Base-by-base conservation (phyloP, 2,888 invertebrate species). In the Netelia inedita region DNA sequence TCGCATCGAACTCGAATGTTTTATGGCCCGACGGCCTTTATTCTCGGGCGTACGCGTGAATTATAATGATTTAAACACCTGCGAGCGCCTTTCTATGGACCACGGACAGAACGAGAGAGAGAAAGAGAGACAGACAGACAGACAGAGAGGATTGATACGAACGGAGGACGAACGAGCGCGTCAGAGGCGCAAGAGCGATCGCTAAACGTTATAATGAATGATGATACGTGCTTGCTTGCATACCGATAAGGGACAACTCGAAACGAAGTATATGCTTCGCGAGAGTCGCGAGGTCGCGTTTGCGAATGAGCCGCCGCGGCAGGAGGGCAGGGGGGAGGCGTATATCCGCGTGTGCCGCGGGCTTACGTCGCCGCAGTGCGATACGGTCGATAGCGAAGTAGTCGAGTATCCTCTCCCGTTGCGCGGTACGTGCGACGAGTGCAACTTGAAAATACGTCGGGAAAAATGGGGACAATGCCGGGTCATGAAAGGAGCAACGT, bases 371-470 rank as follows among this genome's bases (percentile, higher is more conserved):
- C 80, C 90, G 90, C 90, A 90, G 88, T 90, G 90, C 89, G 90
- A 90, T 90, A 89, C 90, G 90, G 89, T 90, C 90, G 90, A 90
- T 90, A 90, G 88, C 83, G 69, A 87, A 87, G 76, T 72, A 76
- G 79, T 83, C 80, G 46, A 72, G 83, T 71, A 71, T 83, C 69
- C 16, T 35, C 66, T 59, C 28, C 28, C 57, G 69, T 71, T 83
- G 79, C 79, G 71, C 83, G 79, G 16, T 83, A 72, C 71, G 79
- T 74, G 74, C 69, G 66, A 50, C 35, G 57, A 59, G 61, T 65
- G 66, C 75, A 66, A 23, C 66, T 28, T 59, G 78, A 73, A 78
- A 76, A 57, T 72, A 72, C 50, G 21, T 69, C 41, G 63, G 19
- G 28, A 65, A 35, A 69, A 35, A 69, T 23, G 63, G 41, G 23